phyloP scores from a whole-genome alignment of 2,888 invertebrate species.

The Aphrophora alni region DNA sequence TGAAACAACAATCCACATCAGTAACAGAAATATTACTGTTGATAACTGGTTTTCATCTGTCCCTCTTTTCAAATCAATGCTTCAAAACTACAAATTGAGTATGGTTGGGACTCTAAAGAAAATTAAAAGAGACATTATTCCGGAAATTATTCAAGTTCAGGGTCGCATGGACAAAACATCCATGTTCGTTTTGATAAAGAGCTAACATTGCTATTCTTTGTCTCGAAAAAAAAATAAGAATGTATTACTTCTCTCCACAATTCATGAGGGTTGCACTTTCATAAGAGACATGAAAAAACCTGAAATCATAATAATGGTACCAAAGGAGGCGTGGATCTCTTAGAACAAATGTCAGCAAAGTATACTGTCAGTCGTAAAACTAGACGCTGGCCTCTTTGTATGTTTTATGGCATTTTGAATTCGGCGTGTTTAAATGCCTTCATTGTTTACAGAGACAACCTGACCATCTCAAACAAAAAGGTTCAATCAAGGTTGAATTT shows the following conservation, averaged over 20 bases:
- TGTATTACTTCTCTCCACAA: not conserved
- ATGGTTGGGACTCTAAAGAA: no score
- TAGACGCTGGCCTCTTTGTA: not conserved
- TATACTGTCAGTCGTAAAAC: not conserved
- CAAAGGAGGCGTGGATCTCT: not conserved
- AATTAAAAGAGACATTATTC: no score
- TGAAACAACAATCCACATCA: no score
- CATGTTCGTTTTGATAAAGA: no score
- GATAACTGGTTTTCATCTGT: no score
- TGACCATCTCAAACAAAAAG: not conserved
- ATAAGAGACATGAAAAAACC: not conserved
- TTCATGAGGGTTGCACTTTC: not conserved
- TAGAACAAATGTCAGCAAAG: not conserved
- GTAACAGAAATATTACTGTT: no score
- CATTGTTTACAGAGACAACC: not conserved
- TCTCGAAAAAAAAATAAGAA: no score
- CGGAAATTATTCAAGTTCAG: no score
- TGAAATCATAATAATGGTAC: not conserved
- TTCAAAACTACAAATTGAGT: no score
- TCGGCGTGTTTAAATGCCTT: not conserved
- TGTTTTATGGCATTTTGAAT: not conserved
- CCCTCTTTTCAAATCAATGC: no score
- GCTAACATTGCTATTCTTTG: no score
- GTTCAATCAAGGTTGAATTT: not conserved
- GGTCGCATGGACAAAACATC: no score